Evolutionary conservation across 2,797 vertebrate species (phyloP).

Genomic region (Onychomys arenicola): DNA sequence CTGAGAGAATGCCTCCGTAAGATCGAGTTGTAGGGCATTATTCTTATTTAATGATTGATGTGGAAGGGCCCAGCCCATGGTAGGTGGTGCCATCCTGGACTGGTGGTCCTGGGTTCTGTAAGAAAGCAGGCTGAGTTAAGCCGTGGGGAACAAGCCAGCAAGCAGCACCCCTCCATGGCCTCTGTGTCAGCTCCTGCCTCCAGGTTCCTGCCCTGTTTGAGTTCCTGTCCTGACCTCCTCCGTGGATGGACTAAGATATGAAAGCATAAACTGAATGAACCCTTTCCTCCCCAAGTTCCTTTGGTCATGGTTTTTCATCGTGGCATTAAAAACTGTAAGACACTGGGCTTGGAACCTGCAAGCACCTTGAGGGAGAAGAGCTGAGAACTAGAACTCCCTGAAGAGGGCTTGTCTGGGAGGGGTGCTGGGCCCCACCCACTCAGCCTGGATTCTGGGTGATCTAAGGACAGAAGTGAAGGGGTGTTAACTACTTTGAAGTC

Average conservation of each 20-base stretch:
- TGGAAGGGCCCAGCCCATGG: too few relatives aligned
- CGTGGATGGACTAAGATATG: not conserved
- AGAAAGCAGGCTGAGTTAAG: not conserved
- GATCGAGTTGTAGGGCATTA: not conserved
- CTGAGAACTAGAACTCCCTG: not conserved
- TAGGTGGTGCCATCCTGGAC: not conserved
- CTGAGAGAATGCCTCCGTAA: not conserved
- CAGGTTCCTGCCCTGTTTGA: not conserved
- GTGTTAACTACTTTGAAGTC: slow-evolving; percentile 78
- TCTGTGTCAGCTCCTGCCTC: not conserved
- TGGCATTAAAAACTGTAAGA: not conserved
- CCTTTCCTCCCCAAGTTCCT: not conserved
- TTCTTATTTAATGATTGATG: not conserved
- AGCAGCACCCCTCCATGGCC: not conserved
- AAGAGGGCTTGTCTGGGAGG: not conserved
- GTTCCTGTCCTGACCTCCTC: not conserved
- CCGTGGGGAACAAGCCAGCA: not conserved
- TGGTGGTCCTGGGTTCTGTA: not conserved
- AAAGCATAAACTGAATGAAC: not conserved
- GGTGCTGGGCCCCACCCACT: not conserved
- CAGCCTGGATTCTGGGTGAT: not conserved
- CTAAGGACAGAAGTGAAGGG: slow-evolving; percentile 67
- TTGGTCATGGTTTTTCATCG: not conserved
- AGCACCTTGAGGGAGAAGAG: slow-evolving; percentile 4
- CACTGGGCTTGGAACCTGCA: not conserved